Base-by-base conservation (phyloP, 2,113 vertebrate genomes). In the Piliocolobus tephrosceles region DNA sequence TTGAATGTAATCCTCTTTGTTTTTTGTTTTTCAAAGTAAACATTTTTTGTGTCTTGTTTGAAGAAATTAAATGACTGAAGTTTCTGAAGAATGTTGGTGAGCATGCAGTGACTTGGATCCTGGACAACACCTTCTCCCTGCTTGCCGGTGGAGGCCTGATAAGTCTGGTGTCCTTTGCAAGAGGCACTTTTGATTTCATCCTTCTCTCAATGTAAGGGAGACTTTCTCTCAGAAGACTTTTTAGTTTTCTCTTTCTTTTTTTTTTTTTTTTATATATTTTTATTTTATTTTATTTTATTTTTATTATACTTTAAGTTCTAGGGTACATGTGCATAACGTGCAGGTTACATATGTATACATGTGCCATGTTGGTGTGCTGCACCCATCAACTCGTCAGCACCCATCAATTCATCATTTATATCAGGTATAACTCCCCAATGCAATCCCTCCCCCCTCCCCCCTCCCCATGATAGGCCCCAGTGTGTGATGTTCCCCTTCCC, bases 71-170 rank as follows among this genome's bases (percentile, higher is more conserved):
- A 68, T 10, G 8, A 4, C 23, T 30, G 6, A 55, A 68, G 50
- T 38, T 91, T 91, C 78, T 94, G 79, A 96, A 96, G 90, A 55
- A 27, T 68, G 72, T 90, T 5, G 0, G 38, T 3, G 58, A 98
- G 85, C 66, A 47, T 32, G 83, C 52, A 45, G 81, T 73, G 95
- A 95, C 96, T 66, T 92, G 90, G 97, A 79, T 76, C 86, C 72
- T 9, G 91, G 92, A 61, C 47, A 93, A 12, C 6, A 10, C 68
- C 96, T 80, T 90, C 92, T 64, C 32, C 40, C 20, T 43, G 22
- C 6, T 43, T 64, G 40, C 40, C 7, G 32, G 70, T 25, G 11
- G 58, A 81, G 47, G 14, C 91, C 70, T 23, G 64, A 78, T 16
- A 58, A 73, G n/a, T 55, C 92, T 88, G 55, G 27, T 52, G 94